Evolutionary conservation across 2,113 vertebrate genomes (phyloP).

Genomic region (Spea bombifrons): DNA sequence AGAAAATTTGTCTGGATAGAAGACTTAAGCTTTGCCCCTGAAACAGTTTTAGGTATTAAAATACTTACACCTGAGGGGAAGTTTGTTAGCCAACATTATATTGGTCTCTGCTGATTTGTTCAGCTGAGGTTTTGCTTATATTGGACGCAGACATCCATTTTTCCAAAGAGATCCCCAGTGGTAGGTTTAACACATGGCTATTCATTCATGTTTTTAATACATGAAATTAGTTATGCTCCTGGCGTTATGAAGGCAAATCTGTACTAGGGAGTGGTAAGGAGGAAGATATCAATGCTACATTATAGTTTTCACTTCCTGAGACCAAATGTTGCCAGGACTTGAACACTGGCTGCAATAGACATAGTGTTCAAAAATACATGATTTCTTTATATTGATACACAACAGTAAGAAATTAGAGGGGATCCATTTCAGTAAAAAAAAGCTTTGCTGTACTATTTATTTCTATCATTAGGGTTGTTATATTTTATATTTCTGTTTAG

Average conservation of each 20-base stretch:
- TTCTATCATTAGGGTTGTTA: too few relatives aligned
- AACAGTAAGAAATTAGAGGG: too few relatives aligned
- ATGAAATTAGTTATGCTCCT: conserved; percentile 4
- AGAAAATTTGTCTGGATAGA: neutral
- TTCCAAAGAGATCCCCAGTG: neutral
- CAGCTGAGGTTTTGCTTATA: neutral
- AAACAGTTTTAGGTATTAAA: neutral
- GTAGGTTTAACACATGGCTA: neutral
- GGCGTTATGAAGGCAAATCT: conserved; percentile 11
- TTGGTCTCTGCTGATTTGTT: neutral
- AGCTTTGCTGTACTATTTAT: too few relatives aligned
- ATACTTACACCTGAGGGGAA: neutral
- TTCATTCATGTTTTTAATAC: conserved; percentile 22
- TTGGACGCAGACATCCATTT: neutral
- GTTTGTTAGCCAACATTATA: neutral
- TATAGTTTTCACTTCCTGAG: conserved; percentile 9
- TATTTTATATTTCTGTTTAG: too few relatives aligned
- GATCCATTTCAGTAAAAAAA: too few relatives aligned
- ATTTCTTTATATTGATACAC: neutral
- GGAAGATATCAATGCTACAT: conserved; percentile 23
- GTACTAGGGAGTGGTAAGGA: conserved; percentile 6
- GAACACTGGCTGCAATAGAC: neutral
- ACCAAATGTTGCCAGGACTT: neutral
- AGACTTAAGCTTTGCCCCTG: neutral
- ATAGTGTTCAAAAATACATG: neutral